Evolutionary conservation across 2,113 vertebrate species (phyloP), one percentile per base, ranked within the genome.

Genomic region (Ranitomeya imitator): DNA sequence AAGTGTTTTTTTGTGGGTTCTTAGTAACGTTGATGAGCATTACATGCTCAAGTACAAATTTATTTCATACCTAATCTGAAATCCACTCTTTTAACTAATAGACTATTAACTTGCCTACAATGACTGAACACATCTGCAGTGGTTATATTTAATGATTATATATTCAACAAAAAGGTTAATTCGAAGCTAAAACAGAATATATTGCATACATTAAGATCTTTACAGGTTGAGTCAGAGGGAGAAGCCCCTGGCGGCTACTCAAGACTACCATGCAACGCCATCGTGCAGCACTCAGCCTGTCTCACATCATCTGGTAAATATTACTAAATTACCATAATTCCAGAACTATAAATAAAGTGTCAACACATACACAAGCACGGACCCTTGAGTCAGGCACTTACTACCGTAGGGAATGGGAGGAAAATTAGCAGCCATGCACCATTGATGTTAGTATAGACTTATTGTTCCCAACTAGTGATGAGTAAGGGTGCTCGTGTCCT

Each of bases 231-330:
- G 54, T 23, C 3, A 55, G 13, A 9, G 26, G 16, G 83, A 31
- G 37, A 52, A 21, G 23, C 11, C 37, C 2, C 37, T 23, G n/a
- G 15, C 37, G 55, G n/a, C 4, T 51, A 45, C 15, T 31, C 71
- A 79, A 18, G 57, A 11, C 18, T 26, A 55, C 51, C 61, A 65
- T 31, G 23, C 14, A 21, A 3, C 16, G 37, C 61, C 63, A n/a
- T 59, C 7, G 31, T 45, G 63, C 15, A 59, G 45, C 59, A 3
- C 7, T 51, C 88, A 90, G 79, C 89, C 90, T 89, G 90, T 87
- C 89, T 91, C 91, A 90, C 71, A 90, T 89, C 90, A 82, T 87
- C 65, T 92, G 90, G 93, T 92, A 93, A 81, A 23, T 81, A 61
- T 60, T 19, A 61, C 6, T 60, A 45, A 23, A 13, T 52, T 76